phyloP scores from a whole-genome alignment of 2,888 invertebrate genomes.

The Pandemis heparana region DNA sequence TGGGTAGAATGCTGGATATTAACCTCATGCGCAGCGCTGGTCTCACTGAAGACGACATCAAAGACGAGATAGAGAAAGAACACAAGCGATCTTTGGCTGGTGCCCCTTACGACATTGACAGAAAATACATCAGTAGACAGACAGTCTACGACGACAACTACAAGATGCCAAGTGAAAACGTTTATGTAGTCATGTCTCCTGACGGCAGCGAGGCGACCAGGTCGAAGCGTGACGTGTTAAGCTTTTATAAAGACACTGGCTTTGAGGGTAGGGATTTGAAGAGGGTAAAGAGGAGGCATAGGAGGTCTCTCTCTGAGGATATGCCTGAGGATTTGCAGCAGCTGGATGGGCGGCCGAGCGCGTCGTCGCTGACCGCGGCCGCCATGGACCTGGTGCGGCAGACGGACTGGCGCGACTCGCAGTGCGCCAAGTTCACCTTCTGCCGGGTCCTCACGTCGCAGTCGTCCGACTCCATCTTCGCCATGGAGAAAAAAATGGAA shows the following conservation, averaged over 20 bases:
- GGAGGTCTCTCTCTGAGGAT: constrained; percentile 69
- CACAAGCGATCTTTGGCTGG: constrained; percentile 83
- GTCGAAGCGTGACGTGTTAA: constrained; percentile 68
- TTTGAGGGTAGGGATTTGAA: constrained; percentile 57
- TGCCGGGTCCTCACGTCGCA: constrained; percentile 91
- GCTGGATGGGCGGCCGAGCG: constrained; percentile 61
- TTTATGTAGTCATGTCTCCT: constrained; percentile 82
- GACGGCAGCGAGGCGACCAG: constrained; percentile 65
- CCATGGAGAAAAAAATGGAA: constrained; percentile 94
- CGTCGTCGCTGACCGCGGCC: constrained; percentile 71
- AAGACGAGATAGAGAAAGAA: constrained; percentile 80
- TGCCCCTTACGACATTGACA: constrained; percentile 74
- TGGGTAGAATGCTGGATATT: constrained; percentile 89
- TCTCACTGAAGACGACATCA: constrained; percentile 68
- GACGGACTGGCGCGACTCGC: constrained; percentile 90
- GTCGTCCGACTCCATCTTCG: constrained; percentile 88
- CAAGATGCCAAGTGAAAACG: constrained; percentile 84
- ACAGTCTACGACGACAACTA: constrained; percentile 81
- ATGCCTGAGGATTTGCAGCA: constrained; percentile 77
- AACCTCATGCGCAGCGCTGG: constrained; percentile 86
- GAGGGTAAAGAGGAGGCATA: constrained; percentile 66
- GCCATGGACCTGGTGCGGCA: constrained; percentile 79
- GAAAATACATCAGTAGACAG: constrained; percentile 74
- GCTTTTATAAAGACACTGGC: constrained; percentile 60
- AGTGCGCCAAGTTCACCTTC: constrained; percentile 91